Evolutionary conservation across 2,888 invertebrate genomes (phyloP).

Genomic region (Sturmia bella): DNA sequence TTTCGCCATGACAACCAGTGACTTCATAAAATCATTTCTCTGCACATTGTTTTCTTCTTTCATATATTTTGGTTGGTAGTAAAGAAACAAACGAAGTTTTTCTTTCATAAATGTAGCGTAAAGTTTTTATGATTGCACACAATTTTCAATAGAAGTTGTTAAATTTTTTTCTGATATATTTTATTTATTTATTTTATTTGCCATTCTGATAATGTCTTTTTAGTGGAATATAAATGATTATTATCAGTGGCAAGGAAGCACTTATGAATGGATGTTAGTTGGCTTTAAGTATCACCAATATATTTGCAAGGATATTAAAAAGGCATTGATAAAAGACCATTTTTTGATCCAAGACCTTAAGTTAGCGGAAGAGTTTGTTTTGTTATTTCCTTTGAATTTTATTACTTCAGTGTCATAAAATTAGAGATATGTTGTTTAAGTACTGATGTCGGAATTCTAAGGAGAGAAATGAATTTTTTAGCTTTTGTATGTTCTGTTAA

Average conservation of each 20-base stretch:
- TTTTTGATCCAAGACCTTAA: neutral
- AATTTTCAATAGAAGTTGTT: conserved; percentile 46
- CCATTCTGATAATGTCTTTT: conserved; percentile 58
- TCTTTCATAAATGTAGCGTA: neutral
- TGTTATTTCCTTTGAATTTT: neutral
- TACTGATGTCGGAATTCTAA: too few species aligned
- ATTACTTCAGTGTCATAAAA: too few species aligned
- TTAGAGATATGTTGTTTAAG: too few species aligned
- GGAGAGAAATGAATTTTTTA: too few species aligned
- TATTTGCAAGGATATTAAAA: neutral
- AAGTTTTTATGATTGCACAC: conserved; percentile 39
- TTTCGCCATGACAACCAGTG: conserved; percentile 22
- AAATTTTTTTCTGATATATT: conserved; percentile 37
- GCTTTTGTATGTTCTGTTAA: too few species aligned
- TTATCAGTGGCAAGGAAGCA: conserved; percentile 46
- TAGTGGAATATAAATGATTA: conserved; percentile 50
- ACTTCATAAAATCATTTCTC: conserved; percentile 40
- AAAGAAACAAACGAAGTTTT: neutral
- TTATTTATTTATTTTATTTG: conserved; percentile 35
- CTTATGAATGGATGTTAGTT: conserved; percentile 28
- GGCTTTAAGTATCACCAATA: conserved; percentile 11
- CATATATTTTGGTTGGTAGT: conserved; percentile 11
- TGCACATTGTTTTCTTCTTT: conserved; percentile 23
- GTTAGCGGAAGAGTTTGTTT: neutral
- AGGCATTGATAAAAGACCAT: neutral